Base-by-base conservation (phyloP, 2,888 invertebrate species). In the Watsonalla cultraria region DNA sequence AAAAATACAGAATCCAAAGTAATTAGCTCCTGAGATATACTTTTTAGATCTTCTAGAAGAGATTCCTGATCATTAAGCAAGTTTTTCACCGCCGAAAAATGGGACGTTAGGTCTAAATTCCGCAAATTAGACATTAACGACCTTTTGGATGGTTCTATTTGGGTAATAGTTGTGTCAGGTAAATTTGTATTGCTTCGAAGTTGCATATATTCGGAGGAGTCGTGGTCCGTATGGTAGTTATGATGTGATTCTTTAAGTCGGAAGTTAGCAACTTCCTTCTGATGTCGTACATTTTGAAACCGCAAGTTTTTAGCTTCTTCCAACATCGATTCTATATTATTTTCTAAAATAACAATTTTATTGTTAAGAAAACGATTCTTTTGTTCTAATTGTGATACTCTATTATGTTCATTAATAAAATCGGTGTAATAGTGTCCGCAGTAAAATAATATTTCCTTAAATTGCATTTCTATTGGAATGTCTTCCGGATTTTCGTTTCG, bases 391-490 rank as follows among this genome's bases (percentile, higher is more conserved):
- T 70, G 74, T 24, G 57, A 45, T 37, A 67, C 71, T 57, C 61
- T 71, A 52, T 75, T 68, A 13, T 56, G 64, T 64, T 81, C 76
- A 54, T 77, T 81, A 49, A 57, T 62, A 51, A 68, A 73, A 58
- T 82, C 71, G 6, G 80, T 75, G 54, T 81, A 79, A 54, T 78
- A 82, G 52, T 81, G 72, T 2, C 81, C 78, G 59, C 79, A 84
- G 52, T 65, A 68, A 46, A 75, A 46, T 47, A 85, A 72, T 15
- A 86, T 75, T 48, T 78, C 65, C 54, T 77, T 80, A 13, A 85
- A 62, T 65, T 83, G 71, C 51, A 69, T 61, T 33, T 72, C 54
- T 42, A 58, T 54, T 2, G 77, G 58, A 34, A 66, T 47, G 47
- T 77, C 66, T 53, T 76, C 65, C n/a, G 48, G 9, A 9, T 53